These are phyloP conservation scores for Pseudachorutes palmiensis DNA, from an alignment of 1,140 invertebrate genomes.

Conservation along the genomic window DNA sequence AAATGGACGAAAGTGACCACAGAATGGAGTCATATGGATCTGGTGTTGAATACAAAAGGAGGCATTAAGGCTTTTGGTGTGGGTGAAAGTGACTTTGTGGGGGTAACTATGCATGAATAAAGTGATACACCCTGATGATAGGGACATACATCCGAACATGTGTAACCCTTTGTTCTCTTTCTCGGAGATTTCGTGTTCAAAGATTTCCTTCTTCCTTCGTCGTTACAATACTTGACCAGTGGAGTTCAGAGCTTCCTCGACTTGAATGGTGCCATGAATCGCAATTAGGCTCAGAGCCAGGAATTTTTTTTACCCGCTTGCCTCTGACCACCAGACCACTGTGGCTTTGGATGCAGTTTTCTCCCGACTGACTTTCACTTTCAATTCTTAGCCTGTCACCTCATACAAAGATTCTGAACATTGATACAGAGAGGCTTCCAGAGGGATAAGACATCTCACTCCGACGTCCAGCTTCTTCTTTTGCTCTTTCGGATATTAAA, in stretches of 20 bases:
- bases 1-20: too few species aligned
- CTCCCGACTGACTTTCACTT: conserved; percentile 7
- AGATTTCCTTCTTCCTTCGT: neutral
- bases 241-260: neutral
- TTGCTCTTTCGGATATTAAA: conserved; percentile 11
- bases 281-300: conserved; percentile 25
- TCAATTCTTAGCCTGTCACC: conserved; percentile 13
- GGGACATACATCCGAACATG: conserved; percentile 13
- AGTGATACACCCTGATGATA: conserved; percentile 12
- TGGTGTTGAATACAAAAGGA: too few species aligned
- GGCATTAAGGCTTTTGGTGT: too few species aligned
- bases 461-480: neutral
- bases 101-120: conserved; percentile 13
- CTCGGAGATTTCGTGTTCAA: too few species aligned
- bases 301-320: conserved; percentile 6
- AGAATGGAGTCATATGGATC: too few species aligned
- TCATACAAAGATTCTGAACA: neutral
- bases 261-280: conserved; percentile 21
- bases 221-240: conserved; percentile 12
- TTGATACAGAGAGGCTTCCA: neutral
- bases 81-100: conserved; percentile 5
- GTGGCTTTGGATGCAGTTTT: neutral
- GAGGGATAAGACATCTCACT: conserved; percentile 8
- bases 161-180: conserved; percentile 13
- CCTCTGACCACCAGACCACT: neutral